These are phyloP conservation scores for Brachypterus glaber DNA, from an alignment of 2,888 invertebrate species.

Conservation along the genomic window DNA sequence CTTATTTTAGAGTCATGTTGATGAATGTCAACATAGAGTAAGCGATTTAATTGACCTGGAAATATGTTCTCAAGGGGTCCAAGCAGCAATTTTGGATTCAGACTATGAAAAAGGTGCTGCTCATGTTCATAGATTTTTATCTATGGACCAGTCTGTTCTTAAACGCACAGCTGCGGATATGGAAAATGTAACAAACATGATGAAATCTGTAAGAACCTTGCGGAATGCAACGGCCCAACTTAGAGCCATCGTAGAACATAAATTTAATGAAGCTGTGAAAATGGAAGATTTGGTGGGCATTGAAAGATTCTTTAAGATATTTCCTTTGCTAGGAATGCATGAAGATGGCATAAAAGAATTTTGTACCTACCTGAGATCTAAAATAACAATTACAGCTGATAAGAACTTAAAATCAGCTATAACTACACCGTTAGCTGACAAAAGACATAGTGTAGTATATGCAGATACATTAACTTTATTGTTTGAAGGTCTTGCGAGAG, in stretches of 20 bases:
- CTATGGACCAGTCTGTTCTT: conserved; percentile 79
- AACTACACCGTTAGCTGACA: conserved; percentile 55
- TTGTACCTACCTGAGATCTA: conserved; percentile 74
- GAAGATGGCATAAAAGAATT: conserved; percentile 83
- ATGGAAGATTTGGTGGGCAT: conserved; percentile 82
- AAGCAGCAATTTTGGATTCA: conserved; percentile 84
- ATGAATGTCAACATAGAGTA: conserved; percentile 87
- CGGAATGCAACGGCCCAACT: conserved; percentile 69
- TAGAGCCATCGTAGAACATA: conserved; percentile 57
- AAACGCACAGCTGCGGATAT: conserved; percentile 70
- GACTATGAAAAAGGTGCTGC: conserved; percentile 96
- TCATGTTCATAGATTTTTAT: conserved; percentile 87
- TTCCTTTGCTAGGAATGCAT: conserved; percentile 87
- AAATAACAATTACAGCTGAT: conserved; percentile 60
- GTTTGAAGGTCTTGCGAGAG: conserved; percentile 75
- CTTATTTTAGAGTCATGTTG: conserved; percentile 67
- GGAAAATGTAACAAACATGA: conserved; percentile 58
- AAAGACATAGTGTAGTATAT: conserved; percentile 66
- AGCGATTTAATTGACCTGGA: conserved; percentile 92
- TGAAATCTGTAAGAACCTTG: conserved; percentile 60
- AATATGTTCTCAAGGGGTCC: conserved; percentile 94
- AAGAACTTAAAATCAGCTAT: conserved; percentile 62
- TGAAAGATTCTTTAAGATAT: conserved; percentile 93
- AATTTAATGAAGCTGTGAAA: conserved; percentile 87
- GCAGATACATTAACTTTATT: conserved; percentile 77